These are phyloP conservation scores for Myoxocephalus aenaeus DNA, from an alignment of 2,797 vertebrate genomes.

Conservation along the genomic window DNA sequence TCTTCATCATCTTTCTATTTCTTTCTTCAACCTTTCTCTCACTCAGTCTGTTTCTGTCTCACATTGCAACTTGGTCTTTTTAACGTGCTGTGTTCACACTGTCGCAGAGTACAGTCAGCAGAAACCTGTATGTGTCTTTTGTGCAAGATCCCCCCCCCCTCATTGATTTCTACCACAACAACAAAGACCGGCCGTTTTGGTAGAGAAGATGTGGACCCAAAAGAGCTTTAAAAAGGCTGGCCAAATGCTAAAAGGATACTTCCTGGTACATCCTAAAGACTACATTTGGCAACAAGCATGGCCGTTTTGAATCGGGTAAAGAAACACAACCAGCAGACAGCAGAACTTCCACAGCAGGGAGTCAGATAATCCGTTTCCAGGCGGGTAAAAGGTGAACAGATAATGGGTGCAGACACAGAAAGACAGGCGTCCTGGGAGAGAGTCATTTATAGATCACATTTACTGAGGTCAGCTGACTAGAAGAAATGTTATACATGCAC, in stretches of 20 bases:
- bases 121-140: neutral
- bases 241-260: neutral
- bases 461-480: neutral
- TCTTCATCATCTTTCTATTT: neutral
- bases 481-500: neutral
- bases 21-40: neutral
- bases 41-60: slow-evolving; percentile 1
- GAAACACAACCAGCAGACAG: slow-evolving; percentile 10
- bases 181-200: neutral
- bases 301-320: slow-evolving; percentile 7
- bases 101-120: slow-evolving; percentile 5
- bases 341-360: neutral
- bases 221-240: slow-evolving; percentile 1
- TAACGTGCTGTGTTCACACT: neutral
- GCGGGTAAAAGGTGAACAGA: neutral
- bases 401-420: slow-evolving; percentile 11
- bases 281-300: neutral
- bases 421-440: neutral
- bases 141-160: neutral
- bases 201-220: neutral
- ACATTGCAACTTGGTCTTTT: neutral
- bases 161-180: neutral
- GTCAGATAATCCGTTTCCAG: slow-evolving; percentile 5
- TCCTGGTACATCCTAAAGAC: neutral
- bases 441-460: neutral